These are phyloP conservation scores for Porites cylindrica DNA, from an alignment of 92 coral and sea anemone genomes.

Conservation along the genomic window DNA sequence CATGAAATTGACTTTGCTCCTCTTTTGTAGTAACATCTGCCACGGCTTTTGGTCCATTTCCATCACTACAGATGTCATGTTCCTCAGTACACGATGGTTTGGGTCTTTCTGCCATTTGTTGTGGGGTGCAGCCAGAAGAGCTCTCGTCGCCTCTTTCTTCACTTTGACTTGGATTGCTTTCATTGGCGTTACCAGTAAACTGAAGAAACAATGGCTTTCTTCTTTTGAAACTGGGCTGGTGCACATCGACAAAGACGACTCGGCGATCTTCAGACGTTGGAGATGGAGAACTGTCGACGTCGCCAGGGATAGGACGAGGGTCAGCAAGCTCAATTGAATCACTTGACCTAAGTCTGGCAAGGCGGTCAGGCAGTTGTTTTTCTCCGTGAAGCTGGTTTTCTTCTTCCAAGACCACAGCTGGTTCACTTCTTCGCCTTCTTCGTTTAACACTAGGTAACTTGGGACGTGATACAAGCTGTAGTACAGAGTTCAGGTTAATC, in stretches of 20 bases:
- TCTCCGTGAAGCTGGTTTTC: not conserved
- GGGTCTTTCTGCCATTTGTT: not conserved
- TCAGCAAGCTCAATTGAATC: not conserved
- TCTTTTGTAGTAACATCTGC: not conserved
- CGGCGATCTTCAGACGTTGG: not conserved
- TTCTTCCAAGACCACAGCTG: not conserved
- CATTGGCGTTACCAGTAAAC: too few species aligned
- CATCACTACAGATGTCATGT: not conserved
- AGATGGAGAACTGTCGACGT: not conserved
- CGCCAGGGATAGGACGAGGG: not conserved
- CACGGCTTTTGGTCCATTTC: not conserved
- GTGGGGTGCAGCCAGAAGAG: not conserved
- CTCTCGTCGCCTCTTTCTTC: too few species aligned
- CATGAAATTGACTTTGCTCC: not conserved
- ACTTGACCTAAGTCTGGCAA: not conserved
- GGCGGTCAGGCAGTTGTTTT: not conserved
- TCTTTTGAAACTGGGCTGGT: not conserved
- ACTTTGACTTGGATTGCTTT: too few species aligned
- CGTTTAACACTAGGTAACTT: not conserved
- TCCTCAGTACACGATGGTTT: not conserved
- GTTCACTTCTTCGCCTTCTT: not conserved
- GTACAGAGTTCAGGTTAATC: not conserved
- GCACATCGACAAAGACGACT: not conserved
- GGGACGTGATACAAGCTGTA: not conserved
- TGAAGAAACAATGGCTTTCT: too few species aligned